Percentiles rank a stretch among this genome's conserved stretches.
These are phyloP conservation scores for Plagodis dolabraria DNA, from an alignment of 2,888 invertebrate species.

Conservation along the genomic window DNA sequence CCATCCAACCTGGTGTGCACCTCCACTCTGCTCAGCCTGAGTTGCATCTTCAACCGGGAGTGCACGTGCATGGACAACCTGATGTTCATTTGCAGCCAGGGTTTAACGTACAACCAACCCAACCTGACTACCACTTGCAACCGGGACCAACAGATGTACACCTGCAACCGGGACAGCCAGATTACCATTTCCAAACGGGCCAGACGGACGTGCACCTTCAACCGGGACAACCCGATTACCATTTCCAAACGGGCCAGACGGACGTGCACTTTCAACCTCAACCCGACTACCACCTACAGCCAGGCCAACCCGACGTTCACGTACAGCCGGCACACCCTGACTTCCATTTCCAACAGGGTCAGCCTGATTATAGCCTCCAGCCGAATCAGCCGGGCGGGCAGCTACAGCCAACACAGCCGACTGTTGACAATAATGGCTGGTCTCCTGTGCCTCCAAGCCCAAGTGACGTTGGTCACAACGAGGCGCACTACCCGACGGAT, in stretches of 20 bases:
- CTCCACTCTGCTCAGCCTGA: constrained; percentile 42
- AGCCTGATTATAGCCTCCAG: constrained; percentile 34
- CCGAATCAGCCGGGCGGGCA: constrained; percentile 10
- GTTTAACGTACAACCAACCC: constrained; percentile 33
- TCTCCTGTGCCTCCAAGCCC: constrained; percentile 67
- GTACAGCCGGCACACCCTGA: constrained; percentile 27
- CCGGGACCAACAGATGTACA: constrained; percentile 29
- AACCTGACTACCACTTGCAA: constrained; percentile 31
- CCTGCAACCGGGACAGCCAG: constrained; percentile 32
- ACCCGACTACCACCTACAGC: constrained; percentile 42
- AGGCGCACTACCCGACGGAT: constrained; percentile 51
- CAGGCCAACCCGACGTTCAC: constrained; percentile 40
- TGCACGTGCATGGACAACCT: constrained; percentile 32
- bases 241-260: constrained; percentile 26
- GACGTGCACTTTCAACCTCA: constrained; percentile 29
- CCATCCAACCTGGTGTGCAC: constrained; percentile 22
- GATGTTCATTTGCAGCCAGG: constrained; percentile 29
- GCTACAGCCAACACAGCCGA: constrained; percentile 49
- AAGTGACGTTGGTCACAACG: constrained; percentile 50
- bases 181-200: constrained; percentile 22
- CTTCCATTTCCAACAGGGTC: constrained; percentile 43
- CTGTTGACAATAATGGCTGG: constrained; percentile 74
- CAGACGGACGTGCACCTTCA: constrained; percentile 26
- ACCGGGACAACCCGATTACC: constrained; percentile 23
- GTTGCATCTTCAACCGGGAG: constrained; percentile 34